Base-by-base conservation (phyloP, 2,888 invertebrate genomes). In the Metacarcinus magister region DNA sequence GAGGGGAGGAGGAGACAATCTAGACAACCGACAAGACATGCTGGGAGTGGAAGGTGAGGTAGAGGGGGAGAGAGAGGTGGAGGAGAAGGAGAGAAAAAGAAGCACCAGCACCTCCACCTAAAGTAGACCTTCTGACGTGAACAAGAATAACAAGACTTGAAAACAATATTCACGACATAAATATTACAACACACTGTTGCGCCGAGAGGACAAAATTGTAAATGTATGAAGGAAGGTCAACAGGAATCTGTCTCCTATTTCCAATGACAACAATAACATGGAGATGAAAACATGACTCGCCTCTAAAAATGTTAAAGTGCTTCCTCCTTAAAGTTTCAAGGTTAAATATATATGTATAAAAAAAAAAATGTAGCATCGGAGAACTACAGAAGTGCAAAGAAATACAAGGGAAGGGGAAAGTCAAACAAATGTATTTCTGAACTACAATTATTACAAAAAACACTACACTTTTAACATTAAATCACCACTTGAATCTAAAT, bases 1-100 rank as follows among this genome's bases (percentile, higher is more conserved):
- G 39, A 10, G 87, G 39, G 87, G 16, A 39, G 2, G 39, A 16
- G 39, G 16, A 13, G 87, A 87, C 87, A 87, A 39, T 39, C 87
- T 39, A 39, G 87, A 87, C 87, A 87, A 39, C 87, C 87, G 39
- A 32, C 87, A 87, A 39, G 87, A 87, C 87, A 87, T 13, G 32
- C 67, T 23, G 67, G n/a, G 67, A 23, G 54, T 54, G 10, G 8
- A 54, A 16, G 54, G 16, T 8, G 54, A 54, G 54, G 54, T 0
- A 16, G 54, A 54, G 54, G 28, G 8, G 75, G 75, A 3, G 23
- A 8, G 28, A n/a, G 75, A 75, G 75, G 75, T 10, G 28, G n/a
- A 75, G n/a, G n/a, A 19, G 19, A 60, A 60, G 2, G 28, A 7
- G 10, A 28, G 28, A 28, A 28, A 28, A 75, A 75, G 75, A 75